Base-by-base conservation (phyloP, 2,113 vertebrate species). In the Spermophilus dauricus region DNA sequence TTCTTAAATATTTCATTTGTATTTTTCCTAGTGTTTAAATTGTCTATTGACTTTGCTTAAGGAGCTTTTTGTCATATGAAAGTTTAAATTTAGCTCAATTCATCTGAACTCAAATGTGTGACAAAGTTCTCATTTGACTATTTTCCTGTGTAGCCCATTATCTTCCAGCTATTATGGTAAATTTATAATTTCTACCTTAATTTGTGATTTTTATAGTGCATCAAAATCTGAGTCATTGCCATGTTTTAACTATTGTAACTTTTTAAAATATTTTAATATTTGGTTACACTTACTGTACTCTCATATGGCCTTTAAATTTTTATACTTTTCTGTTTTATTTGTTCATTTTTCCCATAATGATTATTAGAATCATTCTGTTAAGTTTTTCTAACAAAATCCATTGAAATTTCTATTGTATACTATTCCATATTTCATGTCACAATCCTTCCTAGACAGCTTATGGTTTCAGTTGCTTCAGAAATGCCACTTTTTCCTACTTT, bases 1-100 rank as follows among this genome's bases (percentile, higher is more conserved):
- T 65, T 18, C 61, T 26, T 65, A 85, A 78, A 37, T 73, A 89
- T 81, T 65, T 70, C 26, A 92, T 16, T 72, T 85, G 12, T 39
- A 48, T 80, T 56, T 88, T 51, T 85, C 88, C 22, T 53, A 69
- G 56, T 73, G 8, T 73, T 78, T 89, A 61, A 70, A 65, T 78
- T 45, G 2, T 86, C 26, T 65, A 0, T 30, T 86, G 32, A 85
- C 8, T 93, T 30, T 95, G 48, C 4, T n/a, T 22, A 56, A 51
- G 73, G 53, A 92, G 6, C 4, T 22, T 73, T 88, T 75, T 83
- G 26, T 22, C 5, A 26, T 24, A 45, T 48, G 65, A 34, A 65
- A n/a, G 37, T 28, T 95, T 95, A 77, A 76, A 87, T 42, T 63
- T 87, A 91, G 39, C 10, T 17, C 85, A 76, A 32, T 91, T 81